These are phyloP conservation scores for Lutjanus campechanus DNA, from an alignment of 2,797 vertebrate species.

Conservation along the genomic window DNA sequence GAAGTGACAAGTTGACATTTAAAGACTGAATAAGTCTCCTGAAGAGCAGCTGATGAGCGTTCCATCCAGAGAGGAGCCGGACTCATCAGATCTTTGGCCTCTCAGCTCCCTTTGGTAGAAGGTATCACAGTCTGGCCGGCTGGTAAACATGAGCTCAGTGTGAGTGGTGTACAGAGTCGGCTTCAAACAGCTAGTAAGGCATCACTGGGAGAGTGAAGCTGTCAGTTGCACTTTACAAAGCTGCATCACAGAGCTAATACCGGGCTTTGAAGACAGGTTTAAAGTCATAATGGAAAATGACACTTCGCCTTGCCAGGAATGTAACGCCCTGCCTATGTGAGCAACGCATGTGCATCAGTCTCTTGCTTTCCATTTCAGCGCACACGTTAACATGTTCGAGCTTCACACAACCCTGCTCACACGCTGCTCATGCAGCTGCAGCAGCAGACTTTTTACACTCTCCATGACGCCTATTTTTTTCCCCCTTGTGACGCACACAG, in stretches of 20 bases:
- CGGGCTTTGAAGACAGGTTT: neutral
- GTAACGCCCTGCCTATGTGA: too few relatives aligned
- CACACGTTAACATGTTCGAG: too few relatives aligned
- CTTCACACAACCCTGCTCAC: too few relatives aligned
- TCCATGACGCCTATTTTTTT: too few relatives aligned
- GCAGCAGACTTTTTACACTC: too few relatives aligned
- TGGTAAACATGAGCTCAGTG: constrained; percentile 1
- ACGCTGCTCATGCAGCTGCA: too few relatives aligned
- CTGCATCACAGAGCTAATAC: neutral
- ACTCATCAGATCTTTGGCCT: neutral
- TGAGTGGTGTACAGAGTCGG: constrained; percentile 1
- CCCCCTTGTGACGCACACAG: too few relatives aligned
- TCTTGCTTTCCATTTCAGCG: too few relatives aligned
- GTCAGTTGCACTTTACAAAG: neutral
- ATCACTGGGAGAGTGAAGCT: constrained; percentile 16
- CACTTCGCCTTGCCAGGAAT: neutral
- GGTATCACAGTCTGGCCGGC: constrained; percentile 1
- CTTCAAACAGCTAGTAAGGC: constrained; percentile 1
- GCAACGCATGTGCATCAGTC: too few relatives aligned
- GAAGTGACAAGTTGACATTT: constrained; percentile 32
- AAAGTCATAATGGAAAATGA: neutral
- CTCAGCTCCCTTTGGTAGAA: neutral
- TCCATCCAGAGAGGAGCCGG: neutral
- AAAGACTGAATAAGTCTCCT: constrained; percentile 1
- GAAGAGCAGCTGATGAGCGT: neutral